Percentiles rank a stretch among this genome's conserved stretches.
Evolutionary conservation across 2,797 vertebrate species (phyloP).

Genomic region (Schizopygopsis pylzovi): DNA sequence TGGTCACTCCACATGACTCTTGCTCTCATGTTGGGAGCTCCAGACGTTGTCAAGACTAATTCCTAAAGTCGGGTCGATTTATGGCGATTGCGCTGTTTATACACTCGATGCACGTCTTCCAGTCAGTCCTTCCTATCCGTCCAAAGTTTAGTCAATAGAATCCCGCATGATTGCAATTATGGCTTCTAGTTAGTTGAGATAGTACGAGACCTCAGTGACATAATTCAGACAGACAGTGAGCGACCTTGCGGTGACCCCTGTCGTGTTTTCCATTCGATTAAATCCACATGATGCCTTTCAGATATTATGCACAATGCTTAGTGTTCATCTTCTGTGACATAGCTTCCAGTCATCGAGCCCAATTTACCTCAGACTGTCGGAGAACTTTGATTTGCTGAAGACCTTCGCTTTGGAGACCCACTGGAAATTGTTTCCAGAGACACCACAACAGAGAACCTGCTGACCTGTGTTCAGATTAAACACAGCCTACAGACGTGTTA

Average conservation of each 20-base stretch:
- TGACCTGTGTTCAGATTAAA: slow-evolving; percentile 4
- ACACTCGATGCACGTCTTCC: neutral
- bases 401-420: neutral
- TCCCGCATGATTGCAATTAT: slow-evolving; percentile 2
- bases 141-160: slow-evolving; percentile 33
- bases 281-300: slow-evolving; percentile 34
- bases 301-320: neutral
- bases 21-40: slow-evolving; percentile 1
- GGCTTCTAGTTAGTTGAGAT: slow-evolving; percentile 3
- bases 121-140: slow-evolving; percentile 4
- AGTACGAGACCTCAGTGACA: slow-evolving; percentile 3
- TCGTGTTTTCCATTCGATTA: slow-evolving; percentile 32
- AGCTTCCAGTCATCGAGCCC: neutral
- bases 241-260: slow-evolving; percentile 5
- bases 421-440: neutral
- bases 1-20: slow-evolving; percentile 5
- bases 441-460: neutral
- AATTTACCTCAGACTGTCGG: neutral
- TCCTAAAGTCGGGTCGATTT: slow-evolving; percentile 9
- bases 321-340: slow-evolving; percentile 4
- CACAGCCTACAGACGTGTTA: neutral
- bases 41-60: slow-evolving; percentile 11
- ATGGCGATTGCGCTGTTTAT: neutral
- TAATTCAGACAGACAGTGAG: slow-evolving; percentile 28
- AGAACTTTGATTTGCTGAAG: neutral